Evolutionary conservation across 2,113 vertebrate genomes (phyloP).

Genomic region (Gymnobelideus leadbeateri): DNA sequence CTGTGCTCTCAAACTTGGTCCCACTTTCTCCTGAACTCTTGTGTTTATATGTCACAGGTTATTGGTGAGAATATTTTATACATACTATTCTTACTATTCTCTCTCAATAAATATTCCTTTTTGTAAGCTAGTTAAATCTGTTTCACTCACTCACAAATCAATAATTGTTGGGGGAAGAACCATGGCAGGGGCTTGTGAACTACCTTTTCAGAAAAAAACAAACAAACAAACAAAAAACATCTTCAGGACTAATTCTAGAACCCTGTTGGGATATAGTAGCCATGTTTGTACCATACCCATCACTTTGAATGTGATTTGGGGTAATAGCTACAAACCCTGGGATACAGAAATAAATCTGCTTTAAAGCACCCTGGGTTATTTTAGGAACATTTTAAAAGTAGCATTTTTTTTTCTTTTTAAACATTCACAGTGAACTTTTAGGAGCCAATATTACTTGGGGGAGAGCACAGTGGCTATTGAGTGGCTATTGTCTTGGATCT

Average conservation of each 20-base stretch:
- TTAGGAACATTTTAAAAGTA: not conserved
- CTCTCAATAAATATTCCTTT: not conserved
- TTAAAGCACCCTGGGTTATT: not conserved
- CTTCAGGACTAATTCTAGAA: not conserved
- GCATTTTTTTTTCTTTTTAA: not conserved
- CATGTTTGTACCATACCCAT: not conserved
- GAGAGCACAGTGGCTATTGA: not conserved
- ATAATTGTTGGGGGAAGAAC: not conserved
- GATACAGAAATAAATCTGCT: not conserved
- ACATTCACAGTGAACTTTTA: not conserved
- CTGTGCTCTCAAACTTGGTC: not conserved
- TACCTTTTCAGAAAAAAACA: not conserved
- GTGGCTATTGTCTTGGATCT: not conserved
- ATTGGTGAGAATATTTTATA: not conserved
- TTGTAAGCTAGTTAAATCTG: not conserved
- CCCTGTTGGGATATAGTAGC: not conserved
- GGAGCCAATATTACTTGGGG: not conserved
- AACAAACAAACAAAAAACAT: no score
- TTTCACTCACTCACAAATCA: not conserved
- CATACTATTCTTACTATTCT: not conserved
- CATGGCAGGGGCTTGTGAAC: not conserved
- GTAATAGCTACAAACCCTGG: not conserved
- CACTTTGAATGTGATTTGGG: not conserved
- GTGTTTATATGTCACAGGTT: not conserved
- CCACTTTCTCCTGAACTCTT: not conserved